These are phyloP conservation scores for Rhodinocichla rosea DNA, from an alignment of 2,113 vertebrate species.

Conservation along the genomic window DNA sequence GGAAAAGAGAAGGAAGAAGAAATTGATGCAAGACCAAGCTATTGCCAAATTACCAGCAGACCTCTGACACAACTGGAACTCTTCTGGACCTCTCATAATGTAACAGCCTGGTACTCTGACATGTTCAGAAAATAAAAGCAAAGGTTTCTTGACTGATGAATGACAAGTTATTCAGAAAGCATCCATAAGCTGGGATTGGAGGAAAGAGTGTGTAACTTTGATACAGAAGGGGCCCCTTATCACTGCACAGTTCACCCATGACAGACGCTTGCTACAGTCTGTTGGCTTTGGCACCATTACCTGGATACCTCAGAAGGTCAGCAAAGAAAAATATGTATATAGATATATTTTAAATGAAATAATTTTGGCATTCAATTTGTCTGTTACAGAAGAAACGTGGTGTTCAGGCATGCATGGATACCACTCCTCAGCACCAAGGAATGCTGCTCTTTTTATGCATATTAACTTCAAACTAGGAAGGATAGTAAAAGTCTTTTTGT, in stretches of 20 bases:
- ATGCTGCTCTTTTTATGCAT: background rate
- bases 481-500: background rate
- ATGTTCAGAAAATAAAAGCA: background rate
- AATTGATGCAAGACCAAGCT: background rate
- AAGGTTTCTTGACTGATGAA: background rate
- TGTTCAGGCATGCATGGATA: background rate
- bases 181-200: background rate
- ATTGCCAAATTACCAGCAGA: background rate
- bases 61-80: background rate
- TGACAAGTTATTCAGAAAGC: background rate
- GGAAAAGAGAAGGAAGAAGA: background rate
- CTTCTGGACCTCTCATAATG: background rate
- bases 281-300: conserved; percentile 31
- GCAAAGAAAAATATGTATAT: background rate
- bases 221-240: background rate
- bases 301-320: background rate
- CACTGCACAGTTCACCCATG: background rate
- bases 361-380: background rate
- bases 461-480: background rate
- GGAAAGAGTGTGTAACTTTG: background rate
- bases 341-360: background rate
- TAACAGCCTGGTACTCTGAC: background rate
- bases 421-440: background rate
- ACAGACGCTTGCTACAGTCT: background rate
- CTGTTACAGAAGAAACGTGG: background rate